Conservation (phyloP, 2,888 invertebrate species). For the Yponomeuta evonymella region DNA sequence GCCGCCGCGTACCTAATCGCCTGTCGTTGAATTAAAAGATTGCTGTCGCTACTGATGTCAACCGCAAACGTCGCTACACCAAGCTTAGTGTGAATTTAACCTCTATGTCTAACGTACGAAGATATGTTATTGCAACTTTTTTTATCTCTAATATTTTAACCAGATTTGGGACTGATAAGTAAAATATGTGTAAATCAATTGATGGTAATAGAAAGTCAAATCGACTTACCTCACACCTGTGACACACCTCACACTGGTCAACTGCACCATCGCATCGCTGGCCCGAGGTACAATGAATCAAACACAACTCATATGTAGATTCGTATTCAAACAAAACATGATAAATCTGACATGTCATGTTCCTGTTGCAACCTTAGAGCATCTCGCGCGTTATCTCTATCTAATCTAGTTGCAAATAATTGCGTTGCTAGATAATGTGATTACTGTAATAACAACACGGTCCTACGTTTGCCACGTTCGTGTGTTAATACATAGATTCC, state of each 20-base stretch:
- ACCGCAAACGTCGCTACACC: slow-evolving; percentile 23
- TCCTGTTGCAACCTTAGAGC: background rate
- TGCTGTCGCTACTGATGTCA: slow-evolving; percentile 32
- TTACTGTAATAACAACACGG: background rate
- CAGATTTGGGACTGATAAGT: background rate
- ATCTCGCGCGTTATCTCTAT: background rate
- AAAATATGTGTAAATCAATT: background rate
- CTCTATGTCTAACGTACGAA: background rate
- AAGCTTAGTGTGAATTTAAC: background rate
- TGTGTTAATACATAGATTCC: background rate
- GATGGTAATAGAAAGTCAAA: background rate
- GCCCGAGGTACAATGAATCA: background rate
- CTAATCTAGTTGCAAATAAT: background rate
- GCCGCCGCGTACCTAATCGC: slow-evolving; percentile 26
- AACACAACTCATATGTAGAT: background rate
- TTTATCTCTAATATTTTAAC: background rate
- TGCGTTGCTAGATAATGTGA: background rate
- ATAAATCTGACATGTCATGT: background rate
- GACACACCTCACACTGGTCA: background rate
- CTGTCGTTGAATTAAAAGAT: slow-evolving; percentile 53
- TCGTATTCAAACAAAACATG: background rate
- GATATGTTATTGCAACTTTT: no score
- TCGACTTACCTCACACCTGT: background rate
- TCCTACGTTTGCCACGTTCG: background rate
- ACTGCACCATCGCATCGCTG: background rate